Conservation (phyloP, 2,113 vertebrate species). For the Pseudorhombus dupliciocellatus region DNA sequence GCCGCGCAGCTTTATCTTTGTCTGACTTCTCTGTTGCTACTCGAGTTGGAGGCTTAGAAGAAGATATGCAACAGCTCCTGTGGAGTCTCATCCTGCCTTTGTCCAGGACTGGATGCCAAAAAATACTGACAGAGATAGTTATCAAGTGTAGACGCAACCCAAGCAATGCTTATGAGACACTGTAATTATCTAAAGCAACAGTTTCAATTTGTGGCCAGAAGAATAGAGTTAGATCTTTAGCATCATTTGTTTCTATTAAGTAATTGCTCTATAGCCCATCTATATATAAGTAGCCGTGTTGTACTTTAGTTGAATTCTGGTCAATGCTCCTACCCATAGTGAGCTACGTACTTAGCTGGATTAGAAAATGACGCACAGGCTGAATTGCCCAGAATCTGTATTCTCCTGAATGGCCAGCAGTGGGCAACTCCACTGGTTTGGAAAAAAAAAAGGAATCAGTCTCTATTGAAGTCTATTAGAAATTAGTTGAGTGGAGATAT, state of each 20-base stretch:
- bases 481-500: too few relatives aligned
- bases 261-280: background rate
- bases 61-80: slow-evolving; percentile 64
- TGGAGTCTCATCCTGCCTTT: slow-evolving; percentile 60
- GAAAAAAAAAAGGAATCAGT: too few relatives aligned
- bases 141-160: slow-evolving; percentile 13
- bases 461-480: too few relatives aligned
- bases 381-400: too few relatives aligned
- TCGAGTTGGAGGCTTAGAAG: slow-evolving; percentile 68
- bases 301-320: background rate
- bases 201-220: background rate
- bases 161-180: background rate
- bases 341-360: background rate
- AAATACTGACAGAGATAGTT: background rate
- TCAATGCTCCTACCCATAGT: background rate
- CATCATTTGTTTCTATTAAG: background rate
- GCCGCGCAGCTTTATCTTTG: slow-evolving; percentile 67
- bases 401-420: too few relatives aligned
- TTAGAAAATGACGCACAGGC: too few relatives aligned
- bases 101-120: slow-evolving; percentile 29
- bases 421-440: too few relatives aligned
- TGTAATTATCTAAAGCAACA: too few relatives aligned
- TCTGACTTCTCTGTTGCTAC: slow-evolving; percentile 55
- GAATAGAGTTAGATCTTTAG: background rate
- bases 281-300: background rate